Evolutionary conservation across 2,113 vertebrate genomes (phyloP).

Genomic region (Electrona antarctica): DNA sequence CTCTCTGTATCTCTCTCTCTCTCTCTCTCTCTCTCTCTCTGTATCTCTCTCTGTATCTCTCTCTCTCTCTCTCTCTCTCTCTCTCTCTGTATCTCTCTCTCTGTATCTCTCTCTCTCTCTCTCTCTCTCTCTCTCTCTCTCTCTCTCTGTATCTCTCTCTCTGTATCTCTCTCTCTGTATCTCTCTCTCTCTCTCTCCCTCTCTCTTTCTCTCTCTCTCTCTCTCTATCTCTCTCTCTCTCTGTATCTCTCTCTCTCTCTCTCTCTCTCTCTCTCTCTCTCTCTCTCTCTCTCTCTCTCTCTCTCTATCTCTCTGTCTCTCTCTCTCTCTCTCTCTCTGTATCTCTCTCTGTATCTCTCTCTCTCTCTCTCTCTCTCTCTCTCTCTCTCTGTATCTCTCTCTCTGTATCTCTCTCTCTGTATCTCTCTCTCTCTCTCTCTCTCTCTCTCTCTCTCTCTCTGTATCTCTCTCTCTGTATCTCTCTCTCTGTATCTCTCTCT

Average conservation of each 20-base stretch:
- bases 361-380: constrained; percentile 6
- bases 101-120: constrained; percentile 37
- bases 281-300: constrained; percentile 25
- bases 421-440: too few species aligned
- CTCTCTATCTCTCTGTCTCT: too few species aligned
- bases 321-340: constrained; percentile 46
- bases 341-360: constrained; percentile 31
- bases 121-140: constrained; percentile 23
- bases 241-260: too few species aligned
- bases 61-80: constrained; percentile 64
- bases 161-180: too few species aligned
- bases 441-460: constrained; percentile 46
- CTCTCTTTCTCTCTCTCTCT: constrained; percentile 49
- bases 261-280: constrained; percentile 46
- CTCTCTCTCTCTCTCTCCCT: too few species aligned
- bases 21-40: constrained; percentile 58
- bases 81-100: constrained; percentile 64
- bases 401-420: too few species aligned
- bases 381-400: constrained; percentile 53
- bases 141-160: constrained; percentile 48
- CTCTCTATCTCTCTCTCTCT: constrained; percentile 45
- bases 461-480: constrained; percentile 40
- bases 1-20: constrained; percentile 64
- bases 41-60: constrained; percentile 54
- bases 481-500: too few species aligned